Evolutionary conservation across 2,797 vertebrate species (phyloP).

Genomic region (Melanotaenia maccullochi): DNA sequence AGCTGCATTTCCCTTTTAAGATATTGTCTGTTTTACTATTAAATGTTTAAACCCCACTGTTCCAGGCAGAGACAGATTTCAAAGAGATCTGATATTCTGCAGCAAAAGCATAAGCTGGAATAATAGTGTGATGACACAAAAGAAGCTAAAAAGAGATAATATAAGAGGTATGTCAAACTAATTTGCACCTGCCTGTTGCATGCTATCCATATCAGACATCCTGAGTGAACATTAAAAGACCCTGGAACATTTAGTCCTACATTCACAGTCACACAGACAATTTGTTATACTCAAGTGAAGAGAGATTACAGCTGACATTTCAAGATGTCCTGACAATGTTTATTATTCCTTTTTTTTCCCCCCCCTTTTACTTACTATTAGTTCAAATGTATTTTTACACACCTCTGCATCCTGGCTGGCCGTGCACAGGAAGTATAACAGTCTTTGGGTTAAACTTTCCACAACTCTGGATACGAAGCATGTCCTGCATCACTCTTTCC

Average conservation of each 20-base stretch:
- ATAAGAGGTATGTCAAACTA: background rate
- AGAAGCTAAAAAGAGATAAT: background rate
- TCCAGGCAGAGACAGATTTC: slow-evolving; percentile 16
- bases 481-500: background rate
- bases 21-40: background rate
- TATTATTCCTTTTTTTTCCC: no score
- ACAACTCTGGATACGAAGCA: background rate
- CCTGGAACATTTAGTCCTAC: no score
- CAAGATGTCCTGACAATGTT: no score
- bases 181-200: background rate
- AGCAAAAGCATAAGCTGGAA: slow-evolving; percentile 10
- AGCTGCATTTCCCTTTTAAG: slow-evolving; percentile 7
- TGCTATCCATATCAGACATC: background rate
- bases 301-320: no score
- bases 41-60: slow-evolving; percentile 18
- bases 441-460: background rate
- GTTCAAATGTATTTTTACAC: background rate
- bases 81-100: background rate
- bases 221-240: no score
- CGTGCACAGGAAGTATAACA: background rate
- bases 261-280: no score
- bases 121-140: background rate
- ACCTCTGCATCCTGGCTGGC: background rate
- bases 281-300: no score
- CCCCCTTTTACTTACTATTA: no score